These are phyloP conservation scores for Onthophagus taurus DNA, from an alignment of 1,140 invertebrate genomes.

Conservation along the genomic window DNA sequence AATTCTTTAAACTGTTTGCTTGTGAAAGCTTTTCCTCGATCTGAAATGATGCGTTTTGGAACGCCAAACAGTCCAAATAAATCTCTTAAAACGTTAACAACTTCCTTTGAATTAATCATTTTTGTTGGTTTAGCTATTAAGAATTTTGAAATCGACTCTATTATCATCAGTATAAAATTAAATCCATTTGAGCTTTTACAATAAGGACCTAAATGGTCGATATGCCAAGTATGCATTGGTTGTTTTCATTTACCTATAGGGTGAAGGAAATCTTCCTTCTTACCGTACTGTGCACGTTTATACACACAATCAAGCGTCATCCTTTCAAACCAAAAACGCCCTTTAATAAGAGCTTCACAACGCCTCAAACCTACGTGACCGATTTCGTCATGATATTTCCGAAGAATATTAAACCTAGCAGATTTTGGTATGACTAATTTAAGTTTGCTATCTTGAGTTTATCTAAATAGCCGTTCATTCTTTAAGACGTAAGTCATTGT, in stretches of 20 bases:
- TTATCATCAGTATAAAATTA: constrained; percentile 15
- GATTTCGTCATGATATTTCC: constrained; percentile 18
- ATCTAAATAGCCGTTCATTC: not conserved
- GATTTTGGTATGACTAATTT: constrained; percentile 13
- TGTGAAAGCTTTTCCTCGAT: constrained; percentile 17
- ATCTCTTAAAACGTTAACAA: constrained; percentile 14
- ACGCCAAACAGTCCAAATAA: constrained; percentile 13
- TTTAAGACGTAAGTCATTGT: not conserved
- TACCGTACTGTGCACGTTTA: constrained; percentile 13
- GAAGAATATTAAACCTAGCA: constrained; percentile 9
- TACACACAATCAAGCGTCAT: constrained; percentile 15
- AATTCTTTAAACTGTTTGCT: constrained; percentile 13
- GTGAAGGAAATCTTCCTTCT: constrained; percentile 1
- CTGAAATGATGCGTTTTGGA: constrained; percentile 16
- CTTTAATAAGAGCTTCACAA: constrained; percentile 8
- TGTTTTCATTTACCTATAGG: constrained; percentile 1
- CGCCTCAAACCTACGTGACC: constrained; percentile 14
- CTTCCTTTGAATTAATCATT: constrained; percentile 15
- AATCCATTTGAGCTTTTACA: constrained; percentile 20
- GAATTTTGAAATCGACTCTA: constrained; percentile 20
- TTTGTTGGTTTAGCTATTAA: constrained; percentile 12
- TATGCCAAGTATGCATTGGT: constrained; percentile 12
- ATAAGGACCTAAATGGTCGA: constrained; percentile 25
- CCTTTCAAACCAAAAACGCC: constrained; percentile 6
- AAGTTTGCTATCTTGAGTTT: not conserved